Base-by-base conservation (phyloP, 2,113 vertebrate genomes). In the Poeciliopsis occidentalis region DNA sequence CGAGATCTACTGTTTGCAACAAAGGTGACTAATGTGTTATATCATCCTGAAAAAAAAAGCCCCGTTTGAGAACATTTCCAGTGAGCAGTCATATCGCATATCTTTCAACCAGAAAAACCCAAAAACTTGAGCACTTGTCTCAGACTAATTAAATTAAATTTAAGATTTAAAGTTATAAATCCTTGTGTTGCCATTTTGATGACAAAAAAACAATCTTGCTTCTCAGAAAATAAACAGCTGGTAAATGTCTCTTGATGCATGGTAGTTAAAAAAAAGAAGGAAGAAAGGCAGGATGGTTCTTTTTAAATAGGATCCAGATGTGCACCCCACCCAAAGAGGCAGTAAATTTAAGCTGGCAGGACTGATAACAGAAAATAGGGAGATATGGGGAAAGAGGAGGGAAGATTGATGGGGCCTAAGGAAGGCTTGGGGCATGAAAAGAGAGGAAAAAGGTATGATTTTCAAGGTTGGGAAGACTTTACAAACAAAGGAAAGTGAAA, bases 271-370 rank as follows among this genome's bases (percentile, higher is more conserved):
- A 89, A 81, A 85, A 90, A 71, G 10, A 62, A 44, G 13, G 27
- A 67, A 24, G 26, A 64, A 63, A n/a, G 51, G 83, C 85, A 83
- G 85, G 86, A 91, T 89, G 85, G 87, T 79, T 90, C 79, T 77
- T 84, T 72, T 75, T 86, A 92, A 95, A 95, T 93, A 90, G 90
- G 85, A 91, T 92, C 94, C 94, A 95, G 94, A 95, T 95, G 94
- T 95, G 92, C 86, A 91, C 92, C 91, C 90, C 89, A 92, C 93
- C 91, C 93, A 92, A 88, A 90, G 82, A 89, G 86, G 92, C 89
- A 87, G 91, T 94, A 95, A 94, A 95, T 93, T 92, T 85, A 87
- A 84, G 75, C 84, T 94, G 86, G 89, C 91, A 91, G 89, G 75
- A 75, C 93, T 94, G 94, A 95, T 95, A 95, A 94, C 80, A 51